Conservation (phyloP, 1,140 invertebrate genomes). For the Metopolophium dirhodum region DNA sequence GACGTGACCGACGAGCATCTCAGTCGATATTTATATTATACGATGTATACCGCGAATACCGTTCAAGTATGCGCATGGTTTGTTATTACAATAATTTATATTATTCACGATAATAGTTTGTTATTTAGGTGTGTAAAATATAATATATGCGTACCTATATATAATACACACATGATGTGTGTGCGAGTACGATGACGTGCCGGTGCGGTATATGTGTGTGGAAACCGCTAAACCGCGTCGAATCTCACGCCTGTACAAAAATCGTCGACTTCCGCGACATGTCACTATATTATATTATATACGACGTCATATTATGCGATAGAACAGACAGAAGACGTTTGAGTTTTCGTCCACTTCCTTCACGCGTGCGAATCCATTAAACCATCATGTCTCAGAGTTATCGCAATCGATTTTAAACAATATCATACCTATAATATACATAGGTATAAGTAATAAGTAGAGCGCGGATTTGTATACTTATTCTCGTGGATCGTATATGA, state of each 20-base stretch:
- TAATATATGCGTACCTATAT: background rate
- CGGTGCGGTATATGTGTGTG: background rate
- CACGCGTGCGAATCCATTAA: too few species aligned
- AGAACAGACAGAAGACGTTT: too few species aligned
- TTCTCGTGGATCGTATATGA: too few species aligned
- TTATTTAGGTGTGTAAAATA: background rate
- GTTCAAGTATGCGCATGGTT: background rate
- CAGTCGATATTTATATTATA: background rate
- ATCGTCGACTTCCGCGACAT: background rate
- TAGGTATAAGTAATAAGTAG: too few species aligned
- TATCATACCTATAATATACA: too few species aligned
- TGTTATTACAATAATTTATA: background rate
- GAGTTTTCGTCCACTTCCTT: too few species aligned
- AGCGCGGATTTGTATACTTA: too few species aligned
- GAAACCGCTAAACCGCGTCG: background rate
- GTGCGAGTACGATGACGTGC: background rate
- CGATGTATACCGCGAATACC: background rate
- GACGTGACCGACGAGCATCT: background rate
- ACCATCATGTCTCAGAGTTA: too few species aligned
- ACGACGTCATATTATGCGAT: background rate
- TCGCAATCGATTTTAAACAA: too few species aligned
- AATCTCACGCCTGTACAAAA: background rate
- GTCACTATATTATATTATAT: background rate
- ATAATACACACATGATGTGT: too few species aligned
- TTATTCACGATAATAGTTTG: constrained; percentile 8